Percentiles rank a stretch among this genome's conserved stretches.
Evolutionary conservation across 2,888 invertebrate genomes (phyloP).

Genomic region (Galerucella calmariensis): DNA sequence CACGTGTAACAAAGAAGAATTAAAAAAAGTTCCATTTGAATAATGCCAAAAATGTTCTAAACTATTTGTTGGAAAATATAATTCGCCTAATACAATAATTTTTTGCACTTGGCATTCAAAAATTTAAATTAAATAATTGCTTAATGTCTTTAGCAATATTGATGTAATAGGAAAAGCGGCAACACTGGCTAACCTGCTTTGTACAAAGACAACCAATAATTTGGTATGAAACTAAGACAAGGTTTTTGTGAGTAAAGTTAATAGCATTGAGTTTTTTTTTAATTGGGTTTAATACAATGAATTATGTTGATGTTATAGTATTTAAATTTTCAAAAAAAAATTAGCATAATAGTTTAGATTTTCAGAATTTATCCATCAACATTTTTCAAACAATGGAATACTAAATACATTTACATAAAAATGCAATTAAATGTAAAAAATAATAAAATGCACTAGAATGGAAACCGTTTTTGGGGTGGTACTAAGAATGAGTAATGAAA

Average conservation of each 20-base stretch:
- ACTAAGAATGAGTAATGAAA: too few relatives aligned
- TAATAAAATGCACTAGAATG: too few relatives aligned
- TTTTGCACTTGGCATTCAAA: too few relatives aligned
- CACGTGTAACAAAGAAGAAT: too few relatives aligned
- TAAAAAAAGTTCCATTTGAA: too few relatives aligned
- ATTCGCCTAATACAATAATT: too few relatives aligned
- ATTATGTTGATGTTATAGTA: not conserved
- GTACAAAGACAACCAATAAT: not conserved
- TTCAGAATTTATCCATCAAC: not conserved
- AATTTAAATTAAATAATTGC: constrained; percentile 9
- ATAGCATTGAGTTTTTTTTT: constrained; percentile 4
- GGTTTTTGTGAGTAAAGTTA: constrained; percentile 6
- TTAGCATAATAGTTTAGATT: not conserved
- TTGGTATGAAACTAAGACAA: constrained; percentile 19
- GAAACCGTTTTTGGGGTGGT: too few relatives aligned
- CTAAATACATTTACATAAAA: not conserved
- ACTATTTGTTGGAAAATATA: too few relatives aligned
- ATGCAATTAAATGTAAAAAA: not conserved
- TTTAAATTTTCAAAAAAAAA: not conserved
- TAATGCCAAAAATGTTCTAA: too few relatives aligned
- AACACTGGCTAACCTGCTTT: constrained; percentile 7
- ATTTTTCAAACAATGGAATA: not conserved
- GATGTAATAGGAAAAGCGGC: not conserved
- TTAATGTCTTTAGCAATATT: not conserved
- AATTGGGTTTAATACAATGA: not conserved